Percentiles rank a stretch among this genome's conserved stretches.
phyloP scores from a whole-genome alignment of 2,113 vertebrate species.

The Lasiurus borealis region DNA sequence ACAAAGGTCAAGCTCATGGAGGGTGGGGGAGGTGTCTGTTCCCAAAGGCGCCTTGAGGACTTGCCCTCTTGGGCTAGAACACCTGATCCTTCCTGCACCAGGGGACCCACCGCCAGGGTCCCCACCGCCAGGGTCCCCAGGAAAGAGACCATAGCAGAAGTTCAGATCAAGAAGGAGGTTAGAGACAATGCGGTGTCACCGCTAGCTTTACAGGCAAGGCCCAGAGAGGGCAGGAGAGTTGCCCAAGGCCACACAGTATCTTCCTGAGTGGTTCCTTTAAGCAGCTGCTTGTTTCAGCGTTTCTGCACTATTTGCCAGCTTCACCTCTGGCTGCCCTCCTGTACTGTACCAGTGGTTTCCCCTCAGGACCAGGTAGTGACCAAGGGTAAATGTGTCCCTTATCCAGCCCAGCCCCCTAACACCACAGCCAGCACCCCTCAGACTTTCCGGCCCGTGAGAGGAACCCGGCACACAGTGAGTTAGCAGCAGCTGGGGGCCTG shows the following conservation, averaged over 20 bases:
- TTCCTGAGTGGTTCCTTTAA: background rate
- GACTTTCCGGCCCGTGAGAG: background rate
- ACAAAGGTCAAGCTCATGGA: background rate
- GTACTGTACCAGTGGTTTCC: background rate
- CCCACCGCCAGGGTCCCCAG: background rate
- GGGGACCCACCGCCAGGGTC: background rate
- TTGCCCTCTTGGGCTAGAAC: fast-evolving
- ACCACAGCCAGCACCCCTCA: background rate
- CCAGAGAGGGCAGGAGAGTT: background rate
- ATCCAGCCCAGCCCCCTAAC: background rate
- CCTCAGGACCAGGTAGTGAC: background rate
- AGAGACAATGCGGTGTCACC: background rate
- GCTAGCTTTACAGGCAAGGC: background rate
- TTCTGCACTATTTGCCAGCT: background rate
- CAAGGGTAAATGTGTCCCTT: background rate
- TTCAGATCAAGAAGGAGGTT: background rate
- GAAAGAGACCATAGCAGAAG: background rate
- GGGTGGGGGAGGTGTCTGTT: too few relatives aligned
- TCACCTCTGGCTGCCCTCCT: background rate
- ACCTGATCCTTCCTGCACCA: fast-evolving
- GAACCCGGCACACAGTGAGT: too few relatives aligned
- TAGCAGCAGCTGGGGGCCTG: background rate
- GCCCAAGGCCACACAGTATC: background rate
- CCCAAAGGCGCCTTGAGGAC: background rate
- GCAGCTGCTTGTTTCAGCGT: background rate